phyloP scores from a whole-genome alignment of 2,888 invertebrate species.

The Kryphioiulus occultus region DNA sequence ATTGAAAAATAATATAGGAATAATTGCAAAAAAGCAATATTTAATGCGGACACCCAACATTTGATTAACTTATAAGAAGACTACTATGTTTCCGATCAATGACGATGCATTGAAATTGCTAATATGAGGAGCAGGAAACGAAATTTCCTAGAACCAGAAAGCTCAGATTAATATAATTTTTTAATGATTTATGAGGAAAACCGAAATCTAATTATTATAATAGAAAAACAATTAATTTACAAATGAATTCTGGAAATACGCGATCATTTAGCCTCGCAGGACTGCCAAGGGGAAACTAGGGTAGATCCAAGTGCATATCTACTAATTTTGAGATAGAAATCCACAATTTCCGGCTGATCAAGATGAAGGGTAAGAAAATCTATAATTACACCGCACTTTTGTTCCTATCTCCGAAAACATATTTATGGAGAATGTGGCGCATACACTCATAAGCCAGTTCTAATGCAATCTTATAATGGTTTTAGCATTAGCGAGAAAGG shows the following conservation, averaged over 20 bases:
- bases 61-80: no score
- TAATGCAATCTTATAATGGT: slow-evolving; percentile 39
- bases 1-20: no score
- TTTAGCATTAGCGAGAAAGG: slow-evolving; percentile 29
- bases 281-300: background rate
- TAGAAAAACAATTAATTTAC: slow-evolving; percentile 21
- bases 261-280: background rate
- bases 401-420: slow-evolving; percentile 39
- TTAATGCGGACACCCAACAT: no score
- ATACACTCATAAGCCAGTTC: background rate
- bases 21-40: no score
- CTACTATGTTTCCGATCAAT: no score
- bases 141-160: no score
- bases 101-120: no score
- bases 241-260: slow-evolving; percentile 33
- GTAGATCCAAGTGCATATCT: background rate
- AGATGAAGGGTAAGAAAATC: slow-evolving; percentile 39
- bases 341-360: slow-evolving; percentile 37
- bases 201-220: slow-evolving; percentile 8
- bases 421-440: background rate
- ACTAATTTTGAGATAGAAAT: slow-evolving; percentile 35
- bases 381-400: slow-evolving; percentile 14
- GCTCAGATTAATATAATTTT: background rate
- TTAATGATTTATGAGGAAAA: background rate
- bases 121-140: no score